Base-by-base conservation (phyloP, 2,113 vertebrate species). In the Hystrix brachyura region DNA sequence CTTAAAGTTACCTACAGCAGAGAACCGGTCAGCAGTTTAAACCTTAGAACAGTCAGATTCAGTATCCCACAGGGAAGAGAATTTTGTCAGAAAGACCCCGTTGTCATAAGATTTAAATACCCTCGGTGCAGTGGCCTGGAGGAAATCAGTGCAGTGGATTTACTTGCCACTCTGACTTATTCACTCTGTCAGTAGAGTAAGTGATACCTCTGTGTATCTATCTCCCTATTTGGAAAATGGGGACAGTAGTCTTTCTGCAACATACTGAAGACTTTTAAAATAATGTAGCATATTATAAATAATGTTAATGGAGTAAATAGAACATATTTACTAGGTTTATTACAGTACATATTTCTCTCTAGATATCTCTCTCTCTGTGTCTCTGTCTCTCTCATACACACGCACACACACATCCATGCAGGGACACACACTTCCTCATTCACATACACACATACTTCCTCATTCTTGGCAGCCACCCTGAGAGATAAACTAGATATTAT, bases 281-380 rank as follows among this genome's bases (percentile, higher is more conserved):
- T 3, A 51, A 64, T 71, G 19, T n/a, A 64, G 43, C 46, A 60
- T 76, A 60, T 69, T 82, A 13, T 64, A 84, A 80, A 82, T 67
- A 94, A 60, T 91, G 71, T 25, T 69, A 95, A 11, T 83, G 7
- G 62, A 86, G 62, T 91, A 55, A 81, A 57, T 71, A 17, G 23
- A 82, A 34, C 27, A 79, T 74, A 67, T 62, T 91, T 88, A 48
- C 74, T 12, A 57, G 4, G 11, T 83, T 8, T 72, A 65, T 67
- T 87, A 67, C 29, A 80, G 0, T n/a, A 34, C 21, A 14, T 90
- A 43, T 91, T 46, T 21, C 11, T 71, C 7, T 83, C 59, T 65
- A 10, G 27, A 7, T 11, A 1, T 38, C 25, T 12, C 25, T 43
- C 25, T 64, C 25, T 18, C 7, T 87, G 7, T 88, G 2, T 76